phyloP scores from a whole-genome alignment of 2,797 vertebrate genomes.

The Squalus acanthias region DNA sequence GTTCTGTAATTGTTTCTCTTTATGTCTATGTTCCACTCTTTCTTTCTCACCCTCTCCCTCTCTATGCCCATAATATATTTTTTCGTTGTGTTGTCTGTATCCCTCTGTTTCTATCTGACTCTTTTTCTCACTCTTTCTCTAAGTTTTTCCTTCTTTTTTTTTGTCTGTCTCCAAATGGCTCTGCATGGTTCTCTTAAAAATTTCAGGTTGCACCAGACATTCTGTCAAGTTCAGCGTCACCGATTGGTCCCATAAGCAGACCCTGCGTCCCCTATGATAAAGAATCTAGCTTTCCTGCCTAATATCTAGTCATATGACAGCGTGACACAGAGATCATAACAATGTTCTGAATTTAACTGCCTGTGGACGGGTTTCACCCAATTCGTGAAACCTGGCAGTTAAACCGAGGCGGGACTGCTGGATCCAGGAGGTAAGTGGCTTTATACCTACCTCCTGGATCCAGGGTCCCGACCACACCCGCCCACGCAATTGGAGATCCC shows the following conservation, averaged over 20 bases:
- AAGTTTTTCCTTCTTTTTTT: neutral
- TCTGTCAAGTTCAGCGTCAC: neutral
- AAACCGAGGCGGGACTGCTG: too few relatives aligned
- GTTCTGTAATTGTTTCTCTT: neutral
- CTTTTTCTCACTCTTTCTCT: neutral
- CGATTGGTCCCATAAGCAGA: neutral
- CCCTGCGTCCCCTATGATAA: neutral
- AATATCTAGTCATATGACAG: neutral
- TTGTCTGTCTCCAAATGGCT: neutral
- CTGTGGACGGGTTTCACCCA: too few relatives aligned
- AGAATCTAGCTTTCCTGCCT: neutral
- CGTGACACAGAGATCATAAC: neutral
- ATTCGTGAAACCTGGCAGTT: too few relatives aligned
- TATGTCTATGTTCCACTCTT: neutral
- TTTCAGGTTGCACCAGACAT: too few relatives aligned
- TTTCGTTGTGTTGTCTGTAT: neutral
- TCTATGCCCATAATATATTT: neutral
- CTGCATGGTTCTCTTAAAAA: neutral
- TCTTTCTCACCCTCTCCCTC: neutral
- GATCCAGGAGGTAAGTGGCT: too few relatives aligned
- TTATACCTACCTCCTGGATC: too few relatives aligned
- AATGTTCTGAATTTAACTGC: neutral
- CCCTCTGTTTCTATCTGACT: neutral
- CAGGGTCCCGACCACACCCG: too few relatives aligned
- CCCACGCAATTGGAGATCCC: too few relatives aligned